Evolutionary conservation across 2,888 invertebrate genomes (phyloP).

Genomic region (Zonitis immaculata): DNA sequence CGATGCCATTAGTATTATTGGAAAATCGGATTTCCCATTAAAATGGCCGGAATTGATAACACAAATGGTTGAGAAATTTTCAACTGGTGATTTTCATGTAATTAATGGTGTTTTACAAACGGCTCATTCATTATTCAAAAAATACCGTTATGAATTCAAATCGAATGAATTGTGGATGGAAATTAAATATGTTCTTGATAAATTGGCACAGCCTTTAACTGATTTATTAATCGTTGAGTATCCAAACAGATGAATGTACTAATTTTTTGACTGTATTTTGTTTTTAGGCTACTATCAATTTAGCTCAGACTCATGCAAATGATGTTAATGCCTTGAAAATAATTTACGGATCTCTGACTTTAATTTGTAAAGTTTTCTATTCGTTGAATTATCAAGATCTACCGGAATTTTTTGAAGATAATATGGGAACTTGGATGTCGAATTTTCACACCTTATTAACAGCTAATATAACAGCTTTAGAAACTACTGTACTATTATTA

Average conservation of each 20-base stretch:
- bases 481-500: too few relatives aligned
- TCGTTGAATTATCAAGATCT: conserved; percentile 96
- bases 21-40: conserved; percentile 93
- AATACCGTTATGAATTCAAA: conserved; percentile 93
- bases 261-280: too few relatives aligned
- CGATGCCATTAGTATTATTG: conserved; percentile 93
- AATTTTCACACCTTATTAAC: conserved; percentile 79
- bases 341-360: conserved; percentile 81
- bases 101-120: conserved; percentile 94
- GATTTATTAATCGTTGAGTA: conserved; percentile 74
- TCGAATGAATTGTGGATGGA: conserved; percentile 93
- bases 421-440: conserved; percentile 93
- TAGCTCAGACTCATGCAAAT: conserved; percentile 70
- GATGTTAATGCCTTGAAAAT: conserved; percentile 78
- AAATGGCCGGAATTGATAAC: conserved; percentile 93
- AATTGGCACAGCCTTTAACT: conserved; percentile 90
- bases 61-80: conserved; percentile 91
- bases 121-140: conserved; percentile 93
- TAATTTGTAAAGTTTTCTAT: conserved; percentile 93
- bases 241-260: too few relatives aligned
- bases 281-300: conserved; percentile 74
- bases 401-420: conserved; percentile 99
- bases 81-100: conserved; percentile 82
- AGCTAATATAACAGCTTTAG: conserved; percentile 69
- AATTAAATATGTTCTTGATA: conserved; percentile 92